A percentile compares a stretch with the other conserved stretches of the same genome.
These are phyloP conservation scores for Apostichopus californicus DNA, from an alignment of 35 echinoderm and acorn worm species.

Conservation along the genomic window DNA sequence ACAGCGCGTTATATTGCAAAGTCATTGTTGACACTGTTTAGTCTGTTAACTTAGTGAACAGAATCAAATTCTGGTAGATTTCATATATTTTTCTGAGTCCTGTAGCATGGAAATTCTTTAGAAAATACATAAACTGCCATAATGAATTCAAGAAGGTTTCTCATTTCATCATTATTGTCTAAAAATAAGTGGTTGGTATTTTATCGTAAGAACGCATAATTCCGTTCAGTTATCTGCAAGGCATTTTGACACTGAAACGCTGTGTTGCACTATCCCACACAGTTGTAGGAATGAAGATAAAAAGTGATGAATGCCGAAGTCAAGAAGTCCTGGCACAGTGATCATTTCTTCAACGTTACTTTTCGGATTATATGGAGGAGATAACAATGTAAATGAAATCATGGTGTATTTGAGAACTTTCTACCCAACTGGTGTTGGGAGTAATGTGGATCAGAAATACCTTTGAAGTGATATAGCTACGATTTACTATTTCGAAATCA, in stretches of 20 bases:
- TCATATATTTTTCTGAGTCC: too few species aligned
- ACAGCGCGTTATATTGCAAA: neutral
- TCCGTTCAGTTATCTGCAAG: too few species aligned
- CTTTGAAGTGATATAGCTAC: neutral
- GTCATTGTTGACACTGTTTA: neutral
- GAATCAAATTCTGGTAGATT: too few species aligned
- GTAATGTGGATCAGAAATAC: slow-evolving; percentile 11
- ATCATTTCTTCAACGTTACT: neutral
- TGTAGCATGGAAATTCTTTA: too few species aligned
- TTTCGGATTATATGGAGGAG: slow-evolving; percentile 30
- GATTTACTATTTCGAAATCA: slow-evolving; percentile 33
- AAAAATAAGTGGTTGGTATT: too few species aligned
- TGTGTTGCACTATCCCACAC: neutral
- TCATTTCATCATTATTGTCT: too few species aligned
- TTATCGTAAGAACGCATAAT: too few species aligned
- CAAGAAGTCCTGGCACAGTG: slow-evolving; percentile 32
- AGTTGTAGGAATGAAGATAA: neutral
- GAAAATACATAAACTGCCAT: too few species aligned
- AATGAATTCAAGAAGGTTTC: too few species aligned
- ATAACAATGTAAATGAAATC: slow-evolving; percentile 35
- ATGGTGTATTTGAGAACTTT: slow-evolving; percentile 25
- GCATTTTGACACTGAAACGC: neutral
- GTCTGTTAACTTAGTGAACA: too few species aligned
- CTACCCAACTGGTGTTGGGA: slow-evolving; percentile 24
- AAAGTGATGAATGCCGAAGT: slow-evolving; percentile 42